Evolutionary conservation across 1,140 invertebrate genomes (phyloP).

Genomic region (Pseudomyrmex dendroicus): DNA sequence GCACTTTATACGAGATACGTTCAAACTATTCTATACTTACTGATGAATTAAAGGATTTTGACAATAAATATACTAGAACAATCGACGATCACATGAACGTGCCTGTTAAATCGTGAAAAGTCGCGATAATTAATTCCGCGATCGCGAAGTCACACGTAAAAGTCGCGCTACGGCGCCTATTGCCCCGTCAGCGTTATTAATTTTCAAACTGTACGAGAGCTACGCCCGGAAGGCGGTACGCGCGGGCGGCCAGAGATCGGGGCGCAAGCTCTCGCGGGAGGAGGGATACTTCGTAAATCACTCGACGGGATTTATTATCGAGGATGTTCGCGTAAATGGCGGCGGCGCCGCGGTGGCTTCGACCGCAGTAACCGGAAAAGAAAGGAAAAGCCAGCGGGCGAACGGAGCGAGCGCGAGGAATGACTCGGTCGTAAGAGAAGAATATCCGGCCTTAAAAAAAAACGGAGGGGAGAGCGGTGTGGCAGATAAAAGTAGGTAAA

Average conservation of each 20-base stretch:
- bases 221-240: constrained; percentile 40
- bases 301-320: constrained; percentile 66
- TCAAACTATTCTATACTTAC: not conserved
- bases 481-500: not conserved
- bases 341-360: constrained; percentile 29
- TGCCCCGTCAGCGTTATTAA: constrained; percentile 51
- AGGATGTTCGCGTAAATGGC: constrained; percentile 62
- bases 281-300: constrained; percentile 65
- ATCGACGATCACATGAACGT: constrained; percentile 13
- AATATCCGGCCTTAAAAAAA: constrained; percentile 55
- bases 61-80: not conserved
- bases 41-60: not conserved
- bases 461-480: constrained; percentile 1
- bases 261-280: not conserved
- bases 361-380: constrained; percentile 36
- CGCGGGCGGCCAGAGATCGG: not conserved
- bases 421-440: constrained; percentile 51
- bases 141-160: constrained; percentile 30
- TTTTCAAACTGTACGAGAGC: constrained; percentile 45
- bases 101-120: not conserved
- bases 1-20: constrained; percentile 1
- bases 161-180: constrained; percentile 44
- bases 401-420: constrained; percentile 26
- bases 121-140: constrained; percentile 50
- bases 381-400: constrained; percentile 38